phyloP scores from a whole-genome alignment of 2,888 invertebrate genomes.

The Andricus curvator region DNA sequence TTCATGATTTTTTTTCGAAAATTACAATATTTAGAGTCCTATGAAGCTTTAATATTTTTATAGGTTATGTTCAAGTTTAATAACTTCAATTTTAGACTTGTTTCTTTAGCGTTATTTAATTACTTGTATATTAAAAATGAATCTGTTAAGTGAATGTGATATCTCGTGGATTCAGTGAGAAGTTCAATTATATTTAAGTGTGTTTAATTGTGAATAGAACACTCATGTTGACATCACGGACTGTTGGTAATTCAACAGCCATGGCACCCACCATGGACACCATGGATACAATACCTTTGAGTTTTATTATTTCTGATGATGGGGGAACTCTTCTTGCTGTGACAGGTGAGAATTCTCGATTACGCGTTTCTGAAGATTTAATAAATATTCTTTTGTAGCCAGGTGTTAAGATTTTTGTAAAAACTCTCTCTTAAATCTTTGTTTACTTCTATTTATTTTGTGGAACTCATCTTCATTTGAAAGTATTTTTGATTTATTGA shows the following conservation, averaged over 20 bases:
- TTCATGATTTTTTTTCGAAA: not conserved
- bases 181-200: not conserved
- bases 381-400: not conserved
- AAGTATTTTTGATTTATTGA: not conserved
- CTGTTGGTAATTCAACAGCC: slow-evolving; percentile 13
- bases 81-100: not conserved
- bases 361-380: not conserved
- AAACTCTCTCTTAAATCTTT: not conserved
- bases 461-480: not conserved
- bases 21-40: not conserved
- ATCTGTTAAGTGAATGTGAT: not conserved
- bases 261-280: slow-evolving; percentile 1
- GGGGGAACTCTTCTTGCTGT: slow-evolving; percentile 68
- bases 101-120: not conserved
- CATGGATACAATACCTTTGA: slow-evolving; percentile 57
- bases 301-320: slow-evolving; percentile 71
- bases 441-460: not conserved
- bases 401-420: no score
- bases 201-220: not conserved
- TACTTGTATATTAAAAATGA: not conserved
- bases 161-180: not conserved
- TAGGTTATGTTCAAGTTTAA: slow-evolving; percentile 12
- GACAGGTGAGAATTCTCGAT: slow-evolving; percentile 60
- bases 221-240: slow-evolving; percentile 15
- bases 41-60: slow-evolving; percentile 1